phyloP scores from a whole-genome alignment of 1,140 invertebrate species.

The Aradophagus sp. region DNA sequence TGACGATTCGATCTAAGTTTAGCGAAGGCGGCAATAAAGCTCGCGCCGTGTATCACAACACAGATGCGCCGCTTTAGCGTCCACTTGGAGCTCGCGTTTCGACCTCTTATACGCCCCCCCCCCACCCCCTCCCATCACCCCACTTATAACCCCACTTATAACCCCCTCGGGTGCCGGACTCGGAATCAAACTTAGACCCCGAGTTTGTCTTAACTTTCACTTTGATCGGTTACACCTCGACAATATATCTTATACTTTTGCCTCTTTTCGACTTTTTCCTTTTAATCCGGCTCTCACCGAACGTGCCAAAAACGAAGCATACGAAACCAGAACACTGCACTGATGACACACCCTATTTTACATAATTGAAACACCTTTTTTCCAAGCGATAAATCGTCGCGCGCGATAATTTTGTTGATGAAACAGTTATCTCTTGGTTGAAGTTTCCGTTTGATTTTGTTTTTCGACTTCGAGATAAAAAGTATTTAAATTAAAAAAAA shows the following conservation, averaged over 20 bases:
- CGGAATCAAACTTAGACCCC: slow-evolving; percentile 53
- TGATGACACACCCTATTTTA: slow-evolving; percentile 43
- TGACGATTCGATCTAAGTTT: slow-evolving; percentile 33
- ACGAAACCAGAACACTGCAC: slow-evolving; percentile 27
- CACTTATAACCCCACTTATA: no score
- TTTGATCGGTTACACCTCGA: slow-evolving; percentile 53
- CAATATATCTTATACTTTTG: slow-evolving; percentile 55
- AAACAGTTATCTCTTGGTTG: slow-evolving; percentile 1
- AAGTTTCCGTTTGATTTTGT: neutral
- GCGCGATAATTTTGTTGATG: slow-evolving; percentile 1
- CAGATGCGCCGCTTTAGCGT: slow-evolving; percentile 47
- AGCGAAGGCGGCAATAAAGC: slow-evolving; percentile 40
- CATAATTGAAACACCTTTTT: slow-evolving; percentile 27
- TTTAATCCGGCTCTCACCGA: slow-evolving; percentile 47
- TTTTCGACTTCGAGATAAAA: no score
- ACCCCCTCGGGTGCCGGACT: slow-evolving; percentile 51
- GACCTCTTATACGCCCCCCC: slow-evolving; percentile 62
- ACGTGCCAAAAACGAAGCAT: slow-evolving; percentile 37
- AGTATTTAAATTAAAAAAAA: no score
- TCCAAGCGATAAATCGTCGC: slow-evolving; percentile 2
- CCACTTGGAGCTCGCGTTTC: slow-evolving; percentile 59
- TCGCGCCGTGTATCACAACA: slow-evolving; percentile 34
- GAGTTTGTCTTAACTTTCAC: slow-evolving; percentile 67
- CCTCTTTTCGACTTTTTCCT: slow-evolving; percentile 51
- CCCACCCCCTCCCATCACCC: no score